Percentiles rank a stretch among this genome's conserved stretches.
phyloP scores from a whole-genome alignment of 1,140 invertebrate genomes.

The Gonatopus flavifemur region DNA sequence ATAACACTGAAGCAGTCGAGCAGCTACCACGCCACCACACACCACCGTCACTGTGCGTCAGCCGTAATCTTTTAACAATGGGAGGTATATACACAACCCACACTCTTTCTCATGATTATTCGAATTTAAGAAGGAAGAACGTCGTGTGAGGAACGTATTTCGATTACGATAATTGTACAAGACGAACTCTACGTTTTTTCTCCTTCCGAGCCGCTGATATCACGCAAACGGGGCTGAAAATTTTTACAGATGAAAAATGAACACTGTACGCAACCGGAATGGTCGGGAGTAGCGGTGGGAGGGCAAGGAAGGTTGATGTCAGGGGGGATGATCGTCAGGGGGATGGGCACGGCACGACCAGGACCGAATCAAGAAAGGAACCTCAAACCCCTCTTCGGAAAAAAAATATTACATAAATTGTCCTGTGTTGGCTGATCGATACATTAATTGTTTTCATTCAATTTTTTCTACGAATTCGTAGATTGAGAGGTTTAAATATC shows the following conservation, averaged over 20 bases:
- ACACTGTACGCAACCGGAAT: slow-evolving; percentile 20
- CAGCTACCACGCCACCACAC: slow-evolving; percentile 17
- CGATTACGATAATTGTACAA: too few species aligned
- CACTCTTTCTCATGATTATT: too few species aligned
- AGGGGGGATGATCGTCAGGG: slow-evolving; percentile 17
- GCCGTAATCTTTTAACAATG: too few species aligned
- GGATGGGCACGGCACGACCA: slow-evolving; percentile 24
- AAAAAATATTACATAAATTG: too few species aligned
- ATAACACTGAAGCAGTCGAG: neutral
- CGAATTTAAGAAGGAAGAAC: too few species aligned
- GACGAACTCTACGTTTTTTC: neutral
- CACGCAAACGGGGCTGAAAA: neutral
- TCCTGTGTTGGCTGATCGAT: too few species aligned
- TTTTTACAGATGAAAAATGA: slow-evolving; percentile 19
- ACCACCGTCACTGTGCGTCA: slow-evolving; percentile 9
- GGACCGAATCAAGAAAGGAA: too few species aligned
- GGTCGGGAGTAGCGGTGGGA: slow-evolving; percentile 26
- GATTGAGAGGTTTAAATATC: too few species aligned
- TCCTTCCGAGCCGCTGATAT: neutral
- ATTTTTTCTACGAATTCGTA: too few species aligned
- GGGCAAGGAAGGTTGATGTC: slow-evolving; percentile 17
- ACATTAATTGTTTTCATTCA: too few species aligned
- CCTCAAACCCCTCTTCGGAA: neutral
- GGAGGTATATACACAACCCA: too few species aligned
- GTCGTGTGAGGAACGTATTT: too few species aligned